Percentiles rank a stretch among this genome's conserved stretches.
Evolutionary conservation across 2,797 vertebrate genomes (phyloP).

Genomic region (Poeciliopsis infans): DNA sequence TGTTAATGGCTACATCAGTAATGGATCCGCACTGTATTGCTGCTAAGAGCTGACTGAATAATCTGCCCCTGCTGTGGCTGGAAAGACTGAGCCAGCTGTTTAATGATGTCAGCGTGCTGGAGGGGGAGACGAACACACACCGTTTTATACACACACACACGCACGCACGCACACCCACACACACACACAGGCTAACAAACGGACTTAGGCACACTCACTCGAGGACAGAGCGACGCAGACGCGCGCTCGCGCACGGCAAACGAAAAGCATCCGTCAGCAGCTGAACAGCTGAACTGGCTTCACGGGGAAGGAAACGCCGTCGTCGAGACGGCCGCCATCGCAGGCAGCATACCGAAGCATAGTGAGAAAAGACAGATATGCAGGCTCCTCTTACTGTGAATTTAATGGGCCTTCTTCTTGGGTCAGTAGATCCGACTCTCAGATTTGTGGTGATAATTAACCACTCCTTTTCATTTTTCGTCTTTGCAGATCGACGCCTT

Average conservation of each 20-base stretch:
- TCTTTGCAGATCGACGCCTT: slow-evolving; percentile 91
- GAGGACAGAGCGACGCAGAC: slow-evolving; percentile 58
- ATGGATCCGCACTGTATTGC: slow-evolving; percentile 80
- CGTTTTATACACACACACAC: not conserved
- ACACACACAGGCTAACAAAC: slow-evolving; percentile 15
- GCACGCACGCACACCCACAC: slow-evolving; percentile 9
- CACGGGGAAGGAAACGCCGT: slow-evolving; percentile 72
- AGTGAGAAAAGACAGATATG: slow-evolving; percentile 68
- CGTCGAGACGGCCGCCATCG: slow-evolving; percentile 55
- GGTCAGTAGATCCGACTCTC: slow-evolving; percentile 35
- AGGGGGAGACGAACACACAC: slow-evolving; percentile 63
- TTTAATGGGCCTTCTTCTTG: slow-evolving; percentile 49
- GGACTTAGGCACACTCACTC: slow-evolving; percentile 53
- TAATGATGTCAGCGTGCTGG: slow-evolving; percentile 80
- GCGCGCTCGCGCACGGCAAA: slow-evolving; percentile 57
- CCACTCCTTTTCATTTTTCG: slow-evolving; percentile 9
- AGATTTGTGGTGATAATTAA: slow-evolving; percentile 38
- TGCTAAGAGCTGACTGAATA: slow-evolving; percentile 81
- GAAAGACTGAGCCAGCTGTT: slow-evolving; percentile 83
- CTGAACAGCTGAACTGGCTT: slow-evolving; percentile 77
- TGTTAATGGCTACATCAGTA: slow-evolving; percentile 77
- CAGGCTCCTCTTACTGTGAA: slow-evolving; percentile 45
- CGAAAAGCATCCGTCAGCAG: slow-evolving; percentile 72
- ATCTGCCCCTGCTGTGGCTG: slow-evolving; percentile 82
- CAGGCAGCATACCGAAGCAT: slow-evolving; percentile 55